Percentiles rank a stretch among this genome's conserved stretches.
These are phyloP conservation scores for Globicephala melas DNA, from an alignment of 2,113 vertebrate species.

Conservation along the genomic window DNA sequence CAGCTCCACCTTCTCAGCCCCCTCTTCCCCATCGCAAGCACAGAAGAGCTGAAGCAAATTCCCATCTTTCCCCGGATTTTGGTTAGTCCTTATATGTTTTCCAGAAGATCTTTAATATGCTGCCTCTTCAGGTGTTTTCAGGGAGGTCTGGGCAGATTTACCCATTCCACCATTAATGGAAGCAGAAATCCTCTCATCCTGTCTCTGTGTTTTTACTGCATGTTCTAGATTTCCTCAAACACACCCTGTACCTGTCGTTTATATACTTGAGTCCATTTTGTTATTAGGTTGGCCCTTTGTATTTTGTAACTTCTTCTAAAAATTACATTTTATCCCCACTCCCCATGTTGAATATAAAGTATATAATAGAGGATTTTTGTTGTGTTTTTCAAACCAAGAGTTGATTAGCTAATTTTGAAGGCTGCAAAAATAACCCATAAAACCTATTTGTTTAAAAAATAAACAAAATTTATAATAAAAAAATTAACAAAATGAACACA, in stretches of 20 bases:
- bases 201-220: neutral
- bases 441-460: neutral
- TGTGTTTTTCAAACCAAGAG: neutral
- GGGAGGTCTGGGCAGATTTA: neutral
- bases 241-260: neutral
- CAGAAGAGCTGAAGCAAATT: neutral
- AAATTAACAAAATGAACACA: neutral
- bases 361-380: neutral
- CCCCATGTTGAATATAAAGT: neutral
- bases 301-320: neutral
- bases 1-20: neutral
- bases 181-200: neutral
- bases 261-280: neutral
- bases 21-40: neutral
- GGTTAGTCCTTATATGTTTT: neutral
- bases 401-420: neutral
- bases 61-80: neutral
- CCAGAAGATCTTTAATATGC: neutral
- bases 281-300: neutral
- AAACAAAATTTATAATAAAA: neutral
- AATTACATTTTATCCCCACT: neutral
- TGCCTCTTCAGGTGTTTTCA: neutral
- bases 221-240: neutral
- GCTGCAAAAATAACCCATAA: neutral
- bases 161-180: neutral